phyloP scores from a whole-genome alignment of 2,888 invertebrate genomes.

The Atherix ibis region DNA sequence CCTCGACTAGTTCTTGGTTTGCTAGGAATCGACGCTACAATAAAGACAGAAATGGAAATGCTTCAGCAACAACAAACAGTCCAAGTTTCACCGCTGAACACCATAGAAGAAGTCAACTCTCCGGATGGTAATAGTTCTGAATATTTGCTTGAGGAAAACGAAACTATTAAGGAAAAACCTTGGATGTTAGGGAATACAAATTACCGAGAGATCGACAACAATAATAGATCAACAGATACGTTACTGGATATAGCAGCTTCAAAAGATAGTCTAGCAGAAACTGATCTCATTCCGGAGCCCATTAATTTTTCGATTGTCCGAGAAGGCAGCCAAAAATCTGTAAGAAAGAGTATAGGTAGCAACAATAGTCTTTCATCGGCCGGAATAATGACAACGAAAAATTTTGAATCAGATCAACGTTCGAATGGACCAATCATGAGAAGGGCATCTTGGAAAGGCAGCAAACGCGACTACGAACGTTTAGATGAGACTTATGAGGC shows the following conservation, averaged over 20 bases:
- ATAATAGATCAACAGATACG: constrained; percentile 26
- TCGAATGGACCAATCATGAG: constrained; percentile 16
- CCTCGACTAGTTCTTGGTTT: constrained; percentile 56
- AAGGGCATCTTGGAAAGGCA: constrained; percentile 23
- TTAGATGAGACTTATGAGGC: constrained; percentile 18
- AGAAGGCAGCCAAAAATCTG: constrained; percentile 15
- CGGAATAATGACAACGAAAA: constrained; percentile 8
- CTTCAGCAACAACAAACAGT: constrained; percentile 27
- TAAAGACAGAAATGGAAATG: constrained; percentile 26
- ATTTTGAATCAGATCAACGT: constrained; percentile 4
- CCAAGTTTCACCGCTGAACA: constrained; percentile 25
- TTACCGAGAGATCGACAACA: constrained; percentile 19
- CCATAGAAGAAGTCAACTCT: constrained; percentile 27
- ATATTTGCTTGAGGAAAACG: constrained; percentile 18
- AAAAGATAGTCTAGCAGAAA: constrained; percentile 10
- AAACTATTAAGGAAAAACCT: constrained; percentile 9
- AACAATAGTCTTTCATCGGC: constrained; percentile 15
- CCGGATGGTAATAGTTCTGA: constrained; percentile 17
- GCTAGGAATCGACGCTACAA: constrained; percentile 51
- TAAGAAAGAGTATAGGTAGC: constrained; percentile 12
- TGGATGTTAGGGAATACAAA: constrained; percentile 13
- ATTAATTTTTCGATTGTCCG: constrained; percentile 8
- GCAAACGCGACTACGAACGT: constrained; percentile 22
- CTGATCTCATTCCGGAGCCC: constrained; percentile 8
- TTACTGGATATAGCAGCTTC: constrained; percentile 15